These are phyloP conservation scores for Aix galericulata DNA, from an alignment of 2,113 vertebrate species.

Conservation along the genomic window DNA sequence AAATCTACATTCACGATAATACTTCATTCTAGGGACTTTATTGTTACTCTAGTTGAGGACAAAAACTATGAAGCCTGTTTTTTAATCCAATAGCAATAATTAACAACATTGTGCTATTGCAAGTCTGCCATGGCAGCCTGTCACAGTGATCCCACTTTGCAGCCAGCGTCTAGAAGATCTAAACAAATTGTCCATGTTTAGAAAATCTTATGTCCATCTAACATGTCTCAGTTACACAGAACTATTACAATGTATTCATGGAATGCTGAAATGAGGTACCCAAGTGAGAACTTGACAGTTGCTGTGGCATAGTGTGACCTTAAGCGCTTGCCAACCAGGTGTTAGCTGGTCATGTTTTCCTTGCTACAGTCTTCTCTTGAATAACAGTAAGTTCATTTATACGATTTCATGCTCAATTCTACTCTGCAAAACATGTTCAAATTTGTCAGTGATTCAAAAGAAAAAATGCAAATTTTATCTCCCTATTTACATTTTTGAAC, in stretches of 20 bases:
- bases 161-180: background rate
- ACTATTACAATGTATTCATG: background rate
- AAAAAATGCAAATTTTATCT: background rate
- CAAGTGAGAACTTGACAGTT: background rate
- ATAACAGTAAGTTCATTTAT: background rate
- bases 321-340: background rate
- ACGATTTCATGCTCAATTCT: background rate
- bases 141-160: background rate
- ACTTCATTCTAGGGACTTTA: background rate
- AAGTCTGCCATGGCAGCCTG: background rate
- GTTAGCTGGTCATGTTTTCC: background rate
- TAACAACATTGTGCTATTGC: background rate
- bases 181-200: background rate
- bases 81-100: background rate
- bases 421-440: background rate
- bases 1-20: slow-evolving; percentile 3
- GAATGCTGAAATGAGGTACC: background rate
- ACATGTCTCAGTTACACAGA: background rate
- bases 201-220: background rate
- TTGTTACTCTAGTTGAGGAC: background rate
- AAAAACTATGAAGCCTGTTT: background rate
- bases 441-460: background rate
- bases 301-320: background rate
- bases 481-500: background rate
- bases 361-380: background rate